Base-by-base conservation (phyloP, 2,888 invertebrate genomes). In the Ypsolopha sequella region DNA sequence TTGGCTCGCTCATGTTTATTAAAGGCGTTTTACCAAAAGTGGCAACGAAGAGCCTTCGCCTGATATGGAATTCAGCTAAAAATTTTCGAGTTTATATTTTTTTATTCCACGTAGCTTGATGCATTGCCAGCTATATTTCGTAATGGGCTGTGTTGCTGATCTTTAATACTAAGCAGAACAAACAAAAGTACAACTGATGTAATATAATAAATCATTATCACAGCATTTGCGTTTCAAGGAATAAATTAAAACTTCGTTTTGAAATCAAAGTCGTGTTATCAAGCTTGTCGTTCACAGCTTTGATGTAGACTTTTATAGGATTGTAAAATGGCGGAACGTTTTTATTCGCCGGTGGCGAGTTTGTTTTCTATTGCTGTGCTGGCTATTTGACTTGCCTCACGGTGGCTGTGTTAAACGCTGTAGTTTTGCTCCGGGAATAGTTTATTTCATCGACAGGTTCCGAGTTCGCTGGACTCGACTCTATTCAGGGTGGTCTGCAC, bases 251-350 rank as follows among this genome's bases (percentile, higher is more conserved):
- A 43, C 33, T 48, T 43, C 48, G 38, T 33, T 33, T 36, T n/a
- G 44, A 48, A 52, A 57, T 57, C 54, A 63, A 60, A 57, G 54
- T 56, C 54, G 49, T 48, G 53, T 60, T 55, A 59, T 59, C 53
- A 54, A 44, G 35, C 48, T 13, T 36, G 41, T 50, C 24, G 47
- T 41, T 53, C 43, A 13, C 50, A 41, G 50, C 65, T 72, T 75
- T 72, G 70, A 73, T 75, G 68, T 69, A 54, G 64, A 63, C 63
- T 60, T 74, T 74, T 67, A 76, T 71, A 60, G 64, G 62, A 61
- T 62, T 68, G 69, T 76, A 70, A 75, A 75, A 65, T 60, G 58
- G 64, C 58, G 58, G 57, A 70, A 73, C 63, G 63, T 70, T 75
- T 76, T 76, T 70, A 73, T 74, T 69, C 58, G 59, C 56, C 43